Evolutionary conservation across 2,888 invertebrate species (phyloP), one percentile per base, ranked within the genome.

Genomic region (Argynnis bischoffii): DNA sequence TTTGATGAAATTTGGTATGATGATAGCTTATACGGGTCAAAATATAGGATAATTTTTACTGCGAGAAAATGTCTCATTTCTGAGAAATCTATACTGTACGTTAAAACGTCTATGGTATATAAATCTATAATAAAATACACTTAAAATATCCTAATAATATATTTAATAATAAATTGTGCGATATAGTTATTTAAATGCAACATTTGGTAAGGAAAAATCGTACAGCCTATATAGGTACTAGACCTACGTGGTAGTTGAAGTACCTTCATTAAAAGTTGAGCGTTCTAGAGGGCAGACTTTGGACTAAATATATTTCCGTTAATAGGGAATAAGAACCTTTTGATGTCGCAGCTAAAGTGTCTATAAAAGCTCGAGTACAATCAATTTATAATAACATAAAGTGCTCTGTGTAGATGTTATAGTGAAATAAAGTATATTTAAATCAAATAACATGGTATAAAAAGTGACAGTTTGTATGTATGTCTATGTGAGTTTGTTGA

Each of bases 261-360:
- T 67, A 56, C 69, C 71, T 72, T 72, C 72, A 71, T 72, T 72
- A 72, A 71, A 72, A 72, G 71, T 72, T 72, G 63, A 71, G 69
- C 66, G 72, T 66, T 57, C 60, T 67, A 60, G 69, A 66, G 69
- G 65, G 67, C 67, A 63, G 67, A 63, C 69, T 65, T 55, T 67
- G 69, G 66, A 69, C 69, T 69, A 63, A 71, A 71, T 71, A 71
- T 71, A 69, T 71, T 71, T 64, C 64, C 61, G 64, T 69, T 71
- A 71, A 67, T 64, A 69, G 61, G 67, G 69, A 71, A 67, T 66
- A 69, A 69, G 69, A 71, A 66, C 64, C 68, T 64, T 68, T 64
- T 66, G 66, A 66, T 66, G 66, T 66, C 66, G 60, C 66, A 54
- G 57, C 64, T 59, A 31, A 60, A 66, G 66, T 66, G 59, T 60